phyloP scores from a whole-genome alignment of 30 jellyfish, hydroid and myxozoan species.

The Haliclystus octoradiatus region DNA sequence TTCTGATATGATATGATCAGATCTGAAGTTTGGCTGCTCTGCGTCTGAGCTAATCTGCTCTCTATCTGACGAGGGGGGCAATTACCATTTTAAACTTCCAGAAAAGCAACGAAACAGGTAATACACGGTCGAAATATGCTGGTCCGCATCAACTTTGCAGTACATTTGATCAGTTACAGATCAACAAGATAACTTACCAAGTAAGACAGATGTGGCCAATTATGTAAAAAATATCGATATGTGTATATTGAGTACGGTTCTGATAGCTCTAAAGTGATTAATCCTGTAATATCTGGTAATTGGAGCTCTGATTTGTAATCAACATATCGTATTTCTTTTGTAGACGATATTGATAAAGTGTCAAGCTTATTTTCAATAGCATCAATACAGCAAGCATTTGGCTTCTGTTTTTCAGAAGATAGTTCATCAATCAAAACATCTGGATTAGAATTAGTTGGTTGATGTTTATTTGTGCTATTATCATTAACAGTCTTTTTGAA shows the following conservation, averaged over 20 bases:
- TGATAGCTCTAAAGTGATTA: conserved; percentile 72
- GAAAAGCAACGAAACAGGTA: no score
- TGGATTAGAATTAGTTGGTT: background rate
- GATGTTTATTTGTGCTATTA: background rate
- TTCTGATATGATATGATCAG: no score
- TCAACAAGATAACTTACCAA: conserved; percentile 80
- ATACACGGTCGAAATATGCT: no score
- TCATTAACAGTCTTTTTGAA: background rate
- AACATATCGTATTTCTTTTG: conserved; percentile 23
- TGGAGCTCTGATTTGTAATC: conserved; percentile 59
- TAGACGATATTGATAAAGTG: conserved; percentile 22
- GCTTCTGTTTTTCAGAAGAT: background rate
- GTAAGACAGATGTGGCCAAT: conserved; percentile 93
- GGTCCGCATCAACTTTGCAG: no score
- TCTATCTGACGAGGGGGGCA: no score
- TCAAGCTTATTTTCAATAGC: conserved; percentile 6
- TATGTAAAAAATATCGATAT: conserved; percentile 75
- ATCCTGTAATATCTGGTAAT: conserved; percentile 72
- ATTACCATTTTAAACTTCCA: no score
- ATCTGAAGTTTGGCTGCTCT: no score
- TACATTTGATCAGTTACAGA: no score
- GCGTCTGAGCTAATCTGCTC: no score
- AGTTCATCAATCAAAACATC: background rate
- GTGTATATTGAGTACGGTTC: conserved; percentile 90
- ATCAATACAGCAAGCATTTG: background rate